Evolutionary conservation across 2,888 invertebrate genomes (phyloP).

Genomic region (Brachypterus glaber): DNA sequence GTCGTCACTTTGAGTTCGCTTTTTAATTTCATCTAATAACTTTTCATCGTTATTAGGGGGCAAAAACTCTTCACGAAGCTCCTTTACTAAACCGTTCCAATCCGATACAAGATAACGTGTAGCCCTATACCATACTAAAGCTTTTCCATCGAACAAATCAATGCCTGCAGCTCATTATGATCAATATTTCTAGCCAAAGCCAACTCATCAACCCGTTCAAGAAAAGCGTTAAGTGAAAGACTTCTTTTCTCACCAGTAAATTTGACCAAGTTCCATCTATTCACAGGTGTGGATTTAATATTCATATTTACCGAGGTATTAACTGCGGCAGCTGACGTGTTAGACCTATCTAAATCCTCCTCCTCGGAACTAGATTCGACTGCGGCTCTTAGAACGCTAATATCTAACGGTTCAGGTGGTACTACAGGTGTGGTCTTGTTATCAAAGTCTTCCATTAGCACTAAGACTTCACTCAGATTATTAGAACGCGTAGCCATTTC

Average conservation of each 20-base stretch:
- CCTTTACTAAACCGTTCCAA: slow-evolving; percentile 14
- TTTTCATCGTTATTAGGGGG: slow-evolving; percentile 21
- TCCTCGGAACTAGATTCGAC: no score
- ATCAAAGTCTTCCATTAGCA: no score
- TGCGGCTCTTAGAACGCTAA: no score
- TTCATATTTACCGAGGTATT: no score
- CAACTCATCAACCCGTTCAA: slow-evolving; percentile 7
- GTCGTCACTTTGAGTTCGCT: slow-evolving; percentile 22
- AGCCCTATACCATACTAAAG: no score
- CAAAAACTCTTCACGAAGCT: slow-evolving; percentile 16
- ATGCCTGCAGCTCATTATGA: slow-evolving; percentile 4
- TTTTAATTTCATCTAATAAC: slow-evolving; percentile 22
- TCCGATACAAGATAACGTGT: slow-evolving; percentile 1
- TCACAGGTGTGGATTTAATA: no score
- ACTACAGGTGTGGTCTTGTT: no score
- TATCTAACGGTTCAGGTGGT: no score
- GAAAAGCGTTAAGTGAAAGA: slow-evolving; percentile 5
- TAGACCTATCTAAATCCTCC: no score
- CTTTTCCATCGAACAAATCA: slow-evolving; percentile 9
- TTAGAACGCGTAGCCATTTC: no score
- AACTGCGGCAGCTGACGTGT: no score
- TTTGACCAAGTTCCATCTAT: background rate
- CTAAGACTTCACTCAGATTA: no score
- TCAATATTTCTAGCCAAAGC: slow-evolving; percentile 1
- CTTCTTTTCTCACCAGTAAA: background rate